Conservation (phyloP, 2,888 invertebrate genomes). For the Cheiracanthium punctorium region DNA sequence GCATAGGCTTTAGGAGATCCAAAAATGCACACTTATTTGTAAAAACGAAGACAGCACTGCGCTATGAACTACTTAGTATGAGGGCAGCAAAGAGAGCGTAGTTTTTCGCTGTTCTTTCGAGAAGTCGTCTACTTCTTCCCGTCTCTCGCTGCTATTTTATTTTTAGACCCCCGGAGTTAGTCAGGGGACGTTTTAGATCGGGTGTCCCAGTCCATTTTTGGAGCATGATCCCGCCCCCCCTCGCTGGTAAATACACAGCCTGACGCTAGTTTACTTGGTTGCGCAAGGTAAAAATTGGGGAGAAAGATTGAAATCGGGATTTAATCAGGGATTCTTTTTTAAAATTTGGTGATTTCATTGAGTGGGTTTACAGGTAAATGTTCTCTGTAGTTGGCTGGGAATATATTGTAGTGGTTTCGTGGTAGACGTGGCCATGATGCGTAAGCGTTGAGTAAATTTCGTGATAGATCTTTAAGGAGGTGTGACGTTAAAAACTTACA, state of each 20-base stretch:
- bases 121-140: slow-evolving; percentile 7
- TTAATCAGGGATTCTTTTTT: slow-evolving; percentile 4
- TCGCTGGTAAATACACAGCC: neutral
- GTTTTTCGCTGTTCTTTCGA: slow-evolving; percentile 44
- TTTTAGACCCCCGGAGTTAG: slow-evolving; percentile 47
- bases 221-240: slow-evolving; percentile 64
- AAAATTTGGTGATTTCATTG: neutral
- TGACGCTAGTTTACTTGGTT: slow-evolving; percentile 10
- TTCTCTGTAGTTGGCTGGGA: too few relatives aligned
- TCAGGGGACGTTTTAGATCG: slow-evolving; percentile 70
- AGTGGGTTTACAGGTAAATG: neutral
- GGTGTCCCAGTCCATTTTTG: slow-evolving; percentile 72
- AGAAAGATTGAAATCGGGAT: slow-evolving; percentile 31
- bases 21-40: slow-evolving; percentile 14
- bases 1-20: slow-evolving; percentile 24
- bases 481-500: too few relatives aligned
- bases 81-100: slow-evolving; percentile 65
- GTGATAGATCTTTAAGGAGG: too few relatives aligned
- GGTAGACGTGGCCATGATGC: too few relatives aligned
- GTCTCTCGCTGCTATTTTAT: slow-evolving; percentile 46
- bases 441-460: too few relatives aligned
- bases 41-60: slow-evolving; percentile 9
- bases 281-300: slow-evolving; percentile 41
- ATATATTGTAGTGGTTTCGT: too few relatives aligned
- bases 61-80: slow-evolving; percentile 56